Base-by-base conservation (phyloP, 2,797 vertebrate species). In the Propithecus deckenii region DNA sequence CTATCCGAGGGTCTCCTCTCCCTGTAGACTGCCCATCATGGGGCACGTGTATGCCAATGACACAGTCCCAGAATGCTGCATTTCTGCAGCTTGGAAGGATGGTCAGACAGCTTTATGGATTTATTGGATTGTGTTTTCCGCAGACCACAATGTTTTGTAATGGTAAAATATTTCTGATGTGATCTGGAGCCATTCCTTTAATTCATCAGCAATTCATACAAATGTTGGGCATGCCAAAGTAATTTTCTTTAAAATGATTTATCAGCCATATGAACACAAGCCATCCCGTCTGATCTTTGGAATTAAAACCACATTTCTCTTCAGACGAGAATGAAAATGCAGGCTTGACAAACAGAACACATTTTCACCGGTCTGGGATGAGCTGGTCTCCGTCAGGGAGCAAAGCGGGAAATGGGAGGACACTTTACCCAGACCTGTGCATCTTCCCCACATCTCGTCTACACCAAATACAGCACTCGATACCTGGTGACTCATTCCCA, bases 231-330 rank as follows among this genome's bases (percentile, higher is more conserved):
- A 23, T 94, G 97, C 93, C 92, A 63, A 83, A 84, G 86, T 94
- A 89, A 96, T 87, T 48, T 20, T 55, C 88, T 86, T 95, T 86
- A 30, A 95, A 97, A 97, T 95, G 59, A 74, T 89, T 97, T 97
- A 97, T 89, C 97, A 96, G 91, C 96, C 93, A 94, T 97, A 96
- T 55, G 88, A 97, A 90, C 79, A 98, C 96, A 96, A 98, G 63
- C 55, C 97, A 98, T 65, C 81, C 61, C n/a, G 25, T 81, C 87
- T 35, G 94, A 85, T 91, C 89, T 97, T 84, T 81, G 71, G 81
- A 96, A 97, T 96, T 97, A 96, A 97, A 96, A 95, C 86, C 84
- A 88, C 96, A 94, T 96, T 97, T 96, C 80, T 80, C 97, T 96
- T 97, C 61, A 83, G 84, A 96, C 96, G 35, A 46, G 95, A 97